A percentile compares a stretch with the other conserved stretches of the same genome.
These are phyloP conservation scores for Brienomyrus longianalis DNA, from an alignment of 2,113 vertebrate genomes.

Conservation along the genomic window DNA sequence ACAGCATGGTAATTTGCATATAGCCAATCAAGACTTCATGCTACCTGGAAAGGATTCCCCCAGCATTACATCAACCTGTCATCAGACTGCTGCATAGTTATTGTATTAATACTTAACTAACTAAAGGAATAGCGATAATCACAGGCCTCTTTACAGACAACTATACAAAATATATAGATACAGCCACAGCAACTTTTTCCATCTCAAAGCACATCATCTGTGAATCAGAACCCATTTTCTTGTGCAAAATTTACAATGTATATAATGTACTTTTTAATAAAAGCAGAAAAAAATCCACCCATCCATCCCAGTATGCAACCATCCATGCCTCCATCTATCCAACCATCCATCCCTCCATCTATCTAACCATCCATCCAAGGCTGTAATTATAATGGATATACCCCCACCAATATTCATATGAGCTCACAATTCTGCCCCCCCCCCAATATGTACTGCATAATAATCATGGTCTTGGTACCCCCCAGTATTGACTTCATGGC, in stretches of 20 bases:
- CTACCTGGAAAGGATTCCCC: not conserved
- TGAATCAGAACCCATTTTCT: not conserved
- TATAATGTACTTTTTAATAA: not conserved
- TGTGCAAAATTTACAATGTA: not conserved
- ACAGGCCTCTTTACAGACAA: not conserved
- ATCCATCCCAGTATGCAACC: not conserved
- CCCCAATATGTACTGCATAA: too few relatives aligned
- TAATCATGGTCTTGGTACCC: too few relatives aligned
- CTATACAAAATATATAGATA: not conserved
- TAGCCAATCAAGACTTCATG: not conserved
- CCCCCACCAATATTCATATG: too few relatives aligned
- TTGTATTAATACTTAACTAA: not conserved
- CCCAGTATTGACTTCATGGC: too few relatives aligned
- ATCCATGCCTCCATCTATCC: not conserved
- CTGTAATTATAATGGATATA: too few relatives aligned
- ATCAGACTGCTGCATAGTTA: not conserved
- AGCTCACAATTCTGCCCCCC: too few relatives aligned
- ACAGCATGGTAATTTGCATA: not conserved
- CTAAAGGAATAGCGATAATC: not conserved
- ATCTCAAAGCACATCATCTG: not conserved
- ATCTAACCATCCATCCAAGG: not conserved
- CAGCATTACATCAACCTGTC: not conserved
- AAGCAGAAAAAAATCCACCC: not conserved
- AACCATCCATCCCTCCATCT: not conserved
- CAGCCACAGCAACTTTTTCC: not conserved